Evolutionary conservation across 1,140 invertebrate species (phyloP).

Genomic region (Oedothorax gibbosus): DNA sequence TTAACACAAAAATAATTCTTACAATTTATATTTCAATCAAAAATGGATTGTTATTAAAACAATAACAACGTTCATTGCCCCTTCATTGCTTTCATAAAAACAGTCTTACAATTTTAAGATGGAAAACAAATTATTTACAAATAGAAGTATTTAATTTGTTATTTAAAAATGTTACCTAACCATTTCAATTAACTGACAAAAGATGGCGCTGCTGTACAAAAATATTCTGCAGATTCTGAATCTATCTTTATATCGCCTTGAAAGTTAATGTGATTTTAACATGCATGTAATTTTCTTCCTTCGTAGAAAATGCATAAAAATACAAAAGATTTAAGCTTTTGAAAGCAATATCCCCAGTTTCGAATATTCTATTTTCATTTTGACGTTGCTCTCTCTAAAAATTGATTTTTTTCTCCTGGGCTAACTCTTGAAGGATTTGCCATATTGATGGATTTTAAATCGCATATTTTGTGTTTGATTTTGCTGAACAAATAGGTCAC

Average conservation of each 20-base stretch:
- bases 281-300: conserved; percentile 31
- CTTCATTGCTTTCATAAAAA: no score
- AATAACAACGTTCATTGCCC: no score
- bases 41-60: no score
- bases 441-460: conserved; percentile 36
- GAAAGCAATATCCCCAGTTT: conserved; percentile 32
- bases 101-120: no score
- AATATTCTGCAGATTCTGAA: neutral
- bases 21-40: no score
- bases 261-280: conserved; percentile 30
- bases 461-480: conserved; percentile 29
- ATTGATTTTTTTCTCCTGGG: conserved; percentile 20
- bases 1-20: no score
- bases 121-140: no score
- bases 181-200: neutral
- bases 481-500: conserved; percentile 22
- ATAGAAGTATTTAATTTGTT: no score
- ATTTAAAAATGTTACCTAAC: neutral
- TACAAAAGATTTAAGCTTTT: conserved; percentile 27
- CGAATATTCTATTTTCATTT: neutral
- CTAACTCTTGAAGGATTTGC: conserved; percentile 27
- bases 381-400: conserved; percentile 2
- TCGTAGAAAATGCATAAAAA: conserved; percentile 11
- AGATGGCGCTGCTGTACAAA: conserved; percentile 8
- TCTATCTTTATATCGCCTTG: neutral